Conservation (phyloP, 2,888 invertebrate species). For the Eupithecia insigniata region DNA sequence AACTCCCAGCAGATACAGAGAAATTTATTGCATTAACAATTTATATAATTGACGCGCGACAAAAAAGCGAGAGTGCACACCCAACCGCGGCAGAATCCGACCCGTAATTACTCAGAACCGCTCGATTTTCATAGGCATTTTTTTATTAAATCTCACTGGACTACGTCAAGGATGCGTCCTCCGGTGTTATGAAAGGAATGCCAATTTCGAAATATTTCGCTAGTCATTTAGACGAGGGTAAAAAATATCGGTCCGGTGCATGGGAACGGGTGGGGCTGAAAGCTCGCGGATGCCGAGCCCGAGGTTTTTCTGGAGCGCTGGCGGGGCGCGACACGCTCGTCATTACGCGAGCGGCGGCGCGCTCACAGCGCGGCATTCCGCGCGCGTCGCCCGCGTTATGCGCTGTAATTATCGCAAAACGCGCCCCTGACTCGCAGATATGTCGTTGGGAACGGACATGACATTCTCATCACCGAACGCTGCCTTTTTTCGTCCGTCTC, state of each 20-base stretch:
- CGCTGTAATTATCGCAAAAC: slow-evolving; percentile 83
- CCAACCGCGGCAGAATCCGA: slow-evolving; percentile 71
- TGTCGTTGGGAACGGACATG: slow-evolving; percentile 83
- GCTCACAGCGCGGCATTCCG: slow-evolving; percentile 79
- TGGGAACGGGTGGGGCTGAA: slow-evolving; percentile 73
- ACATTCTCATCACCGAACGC: slow-evolving; percentile 83
- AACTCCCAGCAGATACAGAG: slow-evolving; percentile 78
- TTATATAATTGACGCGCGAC: slow-evolving; percentile 83
- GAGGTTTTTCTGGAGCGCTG: slow-evolving; percentile 38
- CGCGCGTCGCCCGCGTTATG: slow-evolving; percentile 78
- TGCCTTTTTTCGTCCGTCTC: slow-evolving; percentile 70
- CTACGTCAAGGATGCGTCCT: slow-evolving; percentile 76
- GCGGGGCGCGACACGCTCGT: slow-evolving; percentile 73
- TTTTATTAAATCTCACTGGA: slow-evolving; percentile 70
- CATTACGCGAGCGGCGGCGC: slow-evolving; percentile 81
- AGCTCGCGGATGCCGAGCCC: slow-evolving; percentile 10
- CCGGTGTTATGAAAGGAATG: slow-evolving; percentile 80
- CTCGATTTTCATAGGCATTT: slow-evolving; percentile 72
- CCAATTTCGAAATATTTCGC: slow-evolving; percentile 81
- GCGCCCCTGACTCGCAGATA: slow-evolving; percentile 81
- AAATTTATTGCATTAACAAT: slow-evolving; percentile 84
- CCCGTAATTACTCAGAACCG: slow-evolving; percentile 70
- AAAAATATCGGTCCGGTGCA: slow-evolving; percentile 63
- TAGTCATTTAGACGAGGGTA: slow-evolving; percentile 72
- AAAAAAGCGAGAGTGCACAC: slow-evolving; percentile 81